phyloP scores from a whole-genome alignment of 64 coral and sea anemone genomes.

The Montipora foliosa region DNA sequence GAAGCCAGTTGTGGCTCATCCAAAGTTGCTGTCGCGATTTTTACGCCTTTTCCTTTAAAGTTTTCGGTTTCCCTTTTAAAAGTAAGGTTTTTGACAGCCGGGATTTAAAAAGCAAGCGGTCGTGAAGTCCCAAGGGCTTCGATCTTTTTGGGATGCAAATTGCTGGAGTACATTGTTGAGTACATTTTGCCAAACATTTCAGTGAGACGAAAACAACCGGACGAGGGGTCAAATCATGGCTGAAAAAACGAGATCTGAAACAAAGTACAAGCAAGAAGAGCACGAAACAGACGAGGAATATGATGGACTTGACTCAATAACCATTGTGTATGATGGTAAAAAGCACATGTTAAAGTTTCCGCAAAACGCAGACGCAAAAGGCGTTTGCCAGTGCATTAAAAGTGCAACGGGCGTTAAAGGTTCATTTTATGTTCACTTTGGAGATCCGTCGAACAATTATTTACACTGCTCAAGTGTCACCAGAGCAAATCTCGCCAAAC shows the following conservation, averaged over 20 bases:
- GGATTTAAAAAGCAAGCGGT: background rate
- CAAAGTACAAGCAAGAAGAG: background rate
- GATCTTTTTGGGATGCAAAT: background rate
- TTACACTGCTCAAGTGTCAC: slow-evolving; percentile 89
- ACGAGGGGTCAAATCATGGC: background rate
- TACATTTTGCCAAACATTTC: background rate
- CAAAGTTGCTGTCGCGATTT: too few relatives aligned
- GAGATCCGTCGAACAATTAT: slow-evolving; percentile 63
- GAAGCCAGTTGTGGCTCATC: too few relatives aligned
- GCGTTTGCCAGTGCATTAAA: slow-evolving; percentile 70
- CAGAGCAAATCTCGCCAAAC: slow-evolving; percentile 65
- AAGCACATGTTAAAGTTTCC: slow-evolving; percentile 62
- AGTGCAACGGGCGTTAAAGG: slow-evolving; percentile 65
- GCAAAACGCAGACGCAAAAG: slow-evolving; percentile 50
- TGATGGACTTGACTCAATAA: slow-evolving; percentile 51
- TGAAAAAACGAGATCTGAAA: background rate
- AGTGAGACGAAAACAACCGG: background rate
- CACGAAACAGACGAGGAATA: slow-evolving; percentile 16
- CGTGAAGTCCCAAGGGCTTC: background rate
- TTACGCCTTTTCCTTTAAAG: too few relatives aligned
- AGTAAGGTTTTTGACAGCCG: background rate
- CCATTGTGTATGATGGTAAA: slow-evolving; percentile 56
- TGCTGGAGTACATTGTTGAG: background rate
- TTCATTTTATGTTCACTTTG: slow-evolving; percentile 80
- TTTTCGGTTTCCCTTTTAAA: too few relatives aligned